Evolutionary conservation across 2,797 vertebrate genomes (phyloP).

Genomic region (Vespertilio murinus): DNA sequence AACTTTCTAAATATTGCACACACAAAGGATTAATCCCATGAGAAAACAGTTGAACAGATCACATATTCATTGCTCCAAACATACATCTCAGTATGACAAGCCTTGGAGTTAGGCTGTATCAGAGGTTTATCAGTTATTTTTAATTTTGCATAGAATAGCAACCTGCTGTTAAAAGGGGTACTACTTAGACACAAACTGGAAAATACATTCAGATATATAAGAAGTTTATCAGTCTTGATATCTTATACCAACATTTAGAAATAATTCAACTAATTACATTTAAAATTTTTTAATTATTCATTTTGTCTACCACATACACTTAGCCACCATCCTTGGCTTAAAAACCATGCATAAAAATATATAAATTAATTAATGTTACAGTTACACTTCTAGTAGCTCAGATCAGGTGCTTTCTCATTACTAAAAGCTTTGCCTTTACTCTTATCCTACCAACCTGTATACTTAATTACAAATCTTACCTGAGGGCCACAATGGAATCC

Average conservation of each 20-base stretch:
- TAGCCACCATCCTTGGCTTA: not conserved
- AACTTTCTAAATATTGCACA: slow-evolving; percentile 25
- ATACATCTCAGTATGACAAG: not conserved
- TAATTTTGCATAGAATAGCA: not conserved
- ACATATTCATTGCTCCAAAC: not conserved
- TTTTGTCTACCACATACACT: not conserved
- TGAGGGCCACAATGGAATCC: not conserved
- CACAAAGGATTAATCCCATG: not conserved
- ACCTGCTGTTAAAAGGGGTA: not conserved
- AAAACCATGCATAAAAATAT: not conserved
- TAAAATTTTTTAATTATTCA: not conserved
- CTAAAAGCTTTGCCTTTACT: not conserved
- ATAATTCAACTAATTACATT: slow-evolving; percentile 9
- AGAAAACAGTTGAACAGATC: not conserved
- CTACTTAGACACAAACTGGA: not conserved
- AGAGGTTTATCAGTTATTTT: not conserved
- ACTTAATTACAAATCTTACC: not conserved
- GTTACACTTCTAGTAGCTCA: slow-evolving; percentile 14
- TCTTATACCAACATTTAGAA: not conserved
- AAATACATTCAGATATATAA: not conserved
- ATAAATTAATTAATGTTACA: not conserved
- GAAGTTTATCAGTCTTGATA: not conserved
- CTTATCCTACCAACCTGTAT: not conserved
- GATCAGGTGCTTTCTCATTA: not conserved
- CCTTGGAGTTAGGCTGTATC: not conserved